Base-by-base conservation (phyloP, 2,113 vertebrate species). In the Zosterops japonicus region DNA sequence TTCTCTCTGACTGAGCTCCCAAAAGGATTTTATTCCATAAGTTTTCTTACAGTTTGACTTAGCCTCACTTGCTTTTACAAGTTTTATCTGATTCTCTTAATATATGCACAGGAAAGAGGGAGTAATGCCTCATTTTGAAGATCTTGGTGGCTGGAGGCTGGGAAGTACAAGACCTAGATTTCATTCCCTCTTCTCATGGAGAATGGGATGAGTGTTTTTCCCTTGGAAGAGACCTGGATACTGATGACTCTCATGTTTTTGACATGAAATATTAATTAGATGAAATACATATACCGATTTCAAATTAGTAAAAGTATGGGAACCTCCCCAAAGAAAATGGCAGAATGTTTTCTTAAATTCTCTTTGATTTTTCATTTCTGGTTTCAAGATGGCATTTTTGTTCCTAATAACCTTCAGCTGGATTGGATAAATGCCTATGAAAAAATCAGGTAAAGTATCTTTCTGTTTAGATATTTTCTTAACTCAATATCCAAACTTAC, bases 161-260 rank as follows among this genome's bases (percentile, higher is more conserved):
- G 55, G 29, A 96, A 74, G 47, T 59, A 86, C 42, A 75, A 93
- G 59, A 93, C 83, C 79, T 94, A 92, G 79, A 90, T 92, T 93
- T 94, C 46, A 59, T 86, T 93, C 46, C 55, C 46, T 72, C 28
- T 77, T 83, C 60, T 83, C 29, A 22, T 35, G 50, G 23, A 90
- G 79, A 94, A 33, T 15, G 5, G 55, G 23, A 80, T 80, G 35
- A 87, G 70, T 50, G 10, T 11, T 87, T 87, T 93, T 91, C 67
- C 61, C 90, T 85, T 59, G 42, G 59, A 94, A 77, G 59, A 81
- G 60, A 78, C 83, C 36, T 81, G 60, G 83, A 77, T 92, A 94
- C 68, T 72, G 47, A 70, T 89, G 4, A 1, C 17, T 75, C 68
- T 92, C 31, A 47, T 67, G 42, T 81, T 80, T 92, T 89, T 95